These are phyloP conservation scores for Ianthella basta DNA, from an alignment of 37 sponge, comb jelly and placozoan species.

Conservation along the genomic window DNA sequence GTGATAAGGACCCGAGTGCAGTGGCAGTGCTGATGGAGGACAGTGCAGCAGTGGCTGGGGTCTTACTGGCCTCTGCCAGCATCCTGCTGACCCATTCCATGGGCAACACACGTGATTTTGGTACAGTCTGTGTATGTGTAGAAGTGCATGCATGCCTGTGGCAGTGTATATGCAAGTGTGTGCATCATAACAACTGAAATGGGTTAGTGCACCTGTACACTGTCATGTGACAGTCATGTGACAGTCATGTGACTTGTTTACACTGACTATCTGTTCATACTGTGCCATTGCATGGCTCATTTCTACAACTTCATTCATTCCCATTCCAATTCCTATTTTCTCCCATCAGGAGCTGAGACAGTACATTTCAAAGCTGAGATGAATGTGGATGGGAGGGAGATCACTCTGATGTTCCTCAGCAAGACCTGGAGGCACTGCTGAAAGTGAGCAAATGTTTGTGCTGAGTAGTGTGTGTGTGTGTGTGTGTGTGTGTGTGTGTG, in stretches of 20 bases:
- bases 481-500: background rate
- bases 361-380: too few relatives aligned
- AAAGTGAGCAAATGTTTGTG: background rate
- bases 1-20: constrained; percentile 93
- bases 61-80: constrained; percentile 76
- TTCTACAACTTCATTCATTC: too few relatives aligned
- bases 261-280: too few relatives aligned
- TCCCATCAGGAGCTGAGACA: too few relatives aligned
- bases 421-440: background rate
- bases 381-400: constrained; percentile 92
- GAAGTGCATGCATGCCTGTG: background rate
- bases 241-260: too few relatives aligned
- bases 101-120: constrained; percentile 86
- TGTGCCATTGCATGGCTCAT: too few relatives aligned
- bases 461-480: background rate
- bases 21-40: constrained; percentile 98
- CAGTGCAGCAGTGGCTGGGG: constrained; percentile 94
- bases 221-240: too few relatives aligned
- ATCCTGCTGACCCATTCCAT: constrained; percentile 79
- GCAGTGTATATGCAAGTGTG: background rate
- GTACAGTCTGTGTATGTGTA: too few relatives aligned
- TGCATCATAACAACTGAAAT: too few relatives aligned
- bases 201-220: background rate
- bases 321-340: too few relatives aligned
- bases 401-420: constrained; percentile 45